A percentile compares a stretch with the other conserved stretches of the same genome.
These are phyloP conservation scores for Nothobranchius furzeri DNA, from an alignment of 2,113 vertebrate genomes.

Conservation along the genomic window DNA sequence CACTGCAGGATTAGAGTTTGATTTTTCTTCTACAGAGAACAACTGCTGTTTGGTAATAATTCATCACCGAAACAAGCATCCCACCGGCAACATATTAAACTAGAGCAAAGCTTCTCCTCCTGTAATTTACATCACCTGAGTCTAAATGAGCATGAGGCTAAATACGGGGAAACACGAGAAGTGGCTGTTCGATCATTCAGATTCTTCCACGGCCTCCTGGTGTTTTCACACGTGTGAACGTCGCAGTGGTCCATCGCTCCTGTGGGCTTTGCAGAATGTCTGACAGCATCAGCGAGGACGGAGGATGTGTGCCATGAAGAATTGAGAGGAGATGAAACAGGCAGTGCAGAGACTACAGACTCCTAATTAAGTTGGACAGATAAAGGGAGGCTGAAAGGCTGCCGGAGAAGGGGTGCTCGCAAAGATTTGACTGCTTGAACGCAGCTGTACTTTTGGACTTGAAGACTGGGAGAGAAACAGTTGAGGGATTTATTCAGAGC, in stretches of 20 bases:
- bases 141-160: neutral
- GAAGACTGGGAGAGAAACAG: neutral
- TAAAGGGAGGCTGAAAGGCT: conserved; percentile 62
- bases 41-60: conserved; percentile 43
- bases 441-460: conserved; percentile 16
- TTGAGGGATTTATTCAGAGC: neutral
- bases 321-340: conserved; percentile 70
- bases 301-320: conserved; percentile 45
- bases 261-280: conserved; percentile 9
- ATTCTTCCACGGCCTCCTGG: conserved; percentile 15
- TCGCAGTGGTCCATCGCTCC: conserved; percentile 3
- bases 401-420: conserved; percentile 11
- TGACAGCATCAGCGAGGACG: conserved; percentile 23
- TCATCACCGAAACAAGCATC: conserved; percentile 34
- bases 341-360: conserved; percentile 33
- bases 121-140: neutral
- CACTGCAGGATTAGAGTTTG: conserved; percentile 16
- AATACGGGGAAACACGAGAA: neutral
- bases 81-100: conserved; percentile 12
- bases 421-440: conserved; percentile 49
- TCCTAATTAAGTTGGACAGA: conserved; percentile 66
- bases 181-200: neutral
- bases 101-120: neutral
- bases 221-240: conserved; percentile 29
- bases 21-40: conserved; percentile 22